Percentiles rank a stretch among this genome's conserved stretches.
These are phyloP conservation scores for Danionella cerebrum DNA, from an alignment of 2,113 vertebrate species.

Conservation along the genomic window DNA sequence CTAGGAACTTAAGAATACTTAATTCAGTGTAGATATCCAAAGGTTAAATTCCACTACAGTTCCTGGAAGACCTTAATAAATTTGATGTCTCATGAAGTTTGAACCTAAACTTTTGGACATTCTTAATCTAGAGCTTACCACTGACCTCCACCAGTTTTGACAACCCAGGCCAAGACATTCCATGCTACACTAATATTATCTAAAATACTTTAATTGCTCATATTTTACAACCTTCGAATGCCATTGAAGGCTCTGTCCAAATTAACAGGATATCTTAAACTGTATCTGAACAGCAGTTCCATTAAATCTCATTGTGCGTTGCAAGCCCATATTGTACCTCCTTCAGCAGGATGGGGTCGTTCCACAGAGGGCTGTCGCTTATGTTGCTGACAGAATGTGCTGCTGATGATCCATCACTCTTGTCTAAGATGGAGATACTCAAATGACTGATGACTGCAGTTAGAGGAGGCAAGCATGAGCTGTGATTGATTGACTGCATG, in stretches of 20 bases:
- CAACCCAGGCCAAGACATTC: background rate
- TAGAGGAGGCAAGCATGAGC: constrained; percentile 48
- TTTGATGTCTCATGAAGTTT: too few relatives aligned
- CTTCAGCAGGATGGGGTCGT: background rate
- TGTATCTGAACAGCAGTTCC: background rate
- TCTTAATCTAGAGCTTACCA: too few relatives aligned
- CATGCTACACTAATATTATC: background rate
- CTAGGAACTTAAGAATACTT: too few relatives aligned
- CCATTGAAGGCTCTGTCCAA: constrained; percentile 1
- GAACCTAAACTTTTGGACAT: too few relatives aligned
- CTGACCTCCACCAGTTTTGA: background rate
- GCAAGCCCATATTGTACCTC: background rate
- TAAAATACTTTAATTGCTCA: constrained; percentile 2
- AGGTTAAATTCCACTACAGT: too few relatives aligned
- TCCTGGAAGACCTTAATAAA: too few relatives aligned
- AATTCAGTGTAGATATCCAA: too few relatives aligned
- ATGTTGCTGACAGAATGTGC: constrained; percentile 40
- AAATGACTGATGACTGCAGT: constrained; percentile 61
- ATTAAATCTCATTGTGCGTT: constrained; percentile 2
- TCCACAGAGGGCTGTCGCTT: constrained; percentile 30
- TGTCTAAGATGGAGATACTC: constrained; percentile 53
- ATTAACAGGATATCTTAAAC: constrained; percentile 7
- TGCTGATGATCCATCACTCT: constrained; percentile 56
- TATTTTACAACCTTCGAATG: background rate
- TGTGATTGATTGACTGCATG: constrained; percentile 44